Percentiles rank a stretch among this genome's conserved stretches.
Evolutionary conservation across 2,113 vertebrate genomes (phyloP).

Genomic region (Ascaphus truei): DNA sequence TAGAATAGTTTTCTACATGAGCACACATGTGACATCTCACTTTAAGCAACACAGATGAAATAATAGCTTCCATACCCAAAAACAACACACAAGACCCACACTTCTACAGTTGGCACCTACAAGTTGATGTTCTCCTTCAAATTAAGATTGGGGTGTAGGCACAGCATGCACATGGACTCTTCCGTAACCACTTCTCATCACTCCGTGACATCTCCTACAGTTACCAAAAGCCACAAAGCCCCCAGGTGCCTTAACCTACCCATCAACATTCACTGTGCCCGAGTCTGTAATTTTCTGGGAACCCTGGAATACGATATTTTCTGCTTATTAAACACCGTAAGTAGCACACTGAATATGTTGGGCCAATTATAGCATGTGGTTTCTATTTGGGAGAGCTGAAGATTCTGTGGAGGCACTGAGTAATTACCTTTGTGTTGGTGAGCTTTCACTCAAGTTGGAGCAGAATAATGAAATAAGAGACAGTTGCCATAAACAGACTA

Average conservation of each 20-base stretch:
- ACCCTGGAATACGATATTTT: conserved; percentile 84
- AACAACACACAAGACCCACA: conserved; percentile 30
- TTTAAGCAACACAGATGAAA: conserved; percentile 6
- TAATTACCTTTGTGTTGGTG: conserved; percentile 72
- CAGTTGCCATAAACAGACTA: conserved; percentile 76
- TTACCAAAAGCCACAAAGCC: conserved; percentile 55
- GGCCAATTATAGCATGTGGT: conserved; percentile 86
- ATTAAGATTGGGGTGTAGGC: not conserved
- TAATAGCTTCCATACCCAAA: conserved; percentile 36
- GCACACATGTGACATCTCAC: conserved; percentile 21
- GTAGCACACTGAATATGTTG: conserved; percentile 65
- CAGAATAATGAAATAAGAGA: conserved; percentile 74
- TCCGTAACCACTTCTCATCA: conserved; percentile 45
- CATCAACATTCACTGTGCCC: conserved; percentile 40
- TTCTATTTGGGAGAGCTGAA: conserved; percentile 89
- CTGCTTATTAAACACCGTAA: conserved; percentile 94
- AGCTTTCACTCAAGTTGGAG: conserved; percentile 65
- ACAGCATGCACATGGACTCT: conserved; percentile 21
- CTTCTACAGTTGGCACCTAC: conserved; percentile 31
- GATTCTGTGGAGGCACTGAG: conserved; percentile 65
- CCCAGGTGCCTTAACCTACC: conserved; percentile 43
- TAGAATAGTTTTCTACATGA: not conserved
- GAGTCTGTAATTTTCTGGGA: conserved; percentile 47
- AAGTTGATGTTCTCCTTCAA: not conserved
- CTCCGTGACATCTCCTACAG: conserved; percentile 15